Conservation (phyloP, 2,888 invertebrate genomes). For the Drosophila setosimentum region DNA sequence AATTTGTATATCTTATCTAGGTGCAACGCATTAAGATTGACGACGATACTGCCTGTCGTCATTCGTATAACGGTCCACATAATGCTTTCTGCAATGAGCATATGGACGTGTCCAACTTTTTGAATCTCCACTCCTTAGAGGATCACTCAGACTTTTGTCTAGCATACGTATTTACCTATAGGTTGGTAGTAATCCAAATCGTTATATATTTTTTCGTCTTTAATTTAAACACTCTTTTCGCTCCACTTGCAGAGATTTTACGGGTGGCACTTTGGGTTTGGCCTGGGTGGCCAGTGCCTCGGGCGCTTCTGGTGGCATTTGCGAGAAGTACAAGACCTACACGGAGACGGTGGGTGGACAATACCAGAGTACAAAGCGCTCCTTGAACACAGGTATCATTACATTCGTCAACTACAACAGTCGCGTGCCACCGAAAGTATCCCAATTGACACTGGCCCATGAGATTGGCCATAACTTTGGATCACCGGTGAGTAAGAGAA, state of each 20-base stretch:
- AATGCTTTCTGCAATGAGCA: constrained; percentile 98
- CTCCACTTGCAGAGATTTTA: constrained; percentile 92
- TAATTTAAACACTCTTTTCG: neutral
- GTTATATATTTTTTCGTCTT: neutral
- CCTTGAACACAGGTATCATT: constrained; percentile 99
- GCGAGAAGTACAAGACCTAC: constrained; percentile 98
- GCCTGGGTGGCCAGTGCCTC: constrained; percentile 99
- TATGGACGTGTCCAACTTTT: constrained; percentile 99
- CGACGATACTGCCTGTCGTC: constrained; percentile 92
- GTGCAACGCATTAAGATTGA: constrained; percentile 91
- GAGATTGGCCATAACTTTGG: constrained; percentile 99
- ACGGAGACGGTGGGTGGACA: constrained; percentile 97
- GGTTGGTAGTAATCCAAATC: constrained; percentile 71
- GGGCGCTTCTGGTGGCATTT: constrained; percentile 99
- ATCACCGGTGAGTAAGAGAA: constrained; percentile 91
- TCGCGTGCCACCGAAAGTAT: constrained; percentile 98
- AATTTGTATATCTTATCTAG: constrained; percentile 36
- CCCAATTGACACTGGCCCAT: constrained; percentile 98
- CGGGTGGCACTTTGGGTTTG: constrained; percentile 98
- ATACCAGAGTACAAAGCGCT: constrained; percentile 96
- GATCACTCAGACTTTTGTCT: constrained; percentile 99
- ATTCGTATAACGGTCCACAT: constrained; percentile 88
- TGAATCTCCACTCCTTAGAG: constrained; percentile 98
- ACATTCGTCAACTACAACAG: constrained; percentile 99
- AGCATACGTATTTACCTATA: constrained; percentile 99